phyloP scores from a whole-genome alignment of 2,888 invertebrate species.

The Megamerina dolium region DNA sequence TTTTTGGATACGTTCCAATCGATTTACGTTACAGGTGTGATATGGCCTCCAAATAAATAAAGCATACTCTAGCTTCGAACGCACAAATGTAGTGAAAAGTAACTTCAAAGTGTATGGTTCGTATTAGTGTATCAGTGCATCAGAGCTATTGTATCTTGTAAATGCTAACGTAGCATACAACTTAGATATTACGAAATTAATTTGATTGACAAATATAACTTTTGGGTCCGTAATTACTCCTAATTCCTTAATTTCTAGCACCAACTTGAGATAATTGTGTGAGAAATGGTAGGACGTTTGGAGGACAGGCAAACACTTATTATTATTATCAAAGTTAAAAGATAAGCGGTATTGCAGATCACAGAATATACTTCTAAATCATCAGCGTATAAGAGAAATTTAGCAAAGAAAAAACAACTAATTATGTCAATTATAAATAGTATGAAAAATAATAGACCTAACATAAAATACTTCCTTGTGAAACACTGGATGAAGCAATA shows the following conservation, averaged over 20 bases:
- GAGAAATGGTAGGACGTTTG: constrained; percentile 1
- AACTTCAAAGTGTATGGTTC: constrained; percentile 4
- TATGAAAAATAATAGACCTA: constrained; percentile 8
- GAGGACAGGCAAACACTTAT: not conserved
- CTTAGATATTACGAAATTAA: constrained; percentile 1
- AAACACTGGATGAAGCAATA: constrained; percentile 7
- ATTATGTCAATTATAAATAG: constrained; percentile 7
- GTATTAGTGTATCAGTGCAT: too few relatives aligned
- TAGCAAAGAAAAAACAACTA: constrained; percentile 1
- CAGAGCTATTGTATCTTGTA: constrained; percentile 1
- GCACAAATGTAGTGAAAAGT: constrained; percentile 3
- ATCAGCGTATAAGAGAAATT: constrained; percentile 3
- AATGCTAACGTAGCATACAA: not conserved
- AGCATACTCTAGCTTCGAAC: constrained; percentile 5
- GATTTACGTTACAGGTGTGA: constrained; percentile 1
- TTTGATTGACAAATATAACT: constrained; percentile 1
- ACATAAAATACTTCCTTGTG: constrained; percentile 9
- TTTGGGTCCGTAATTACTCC: constrained; percentile 4
- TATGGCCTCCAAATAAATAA: constrained; percentile 5
- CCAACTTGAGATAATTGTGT: not conserved
- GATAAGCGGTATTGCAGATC: not conserved
- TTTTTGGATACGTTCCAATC: constrained; percentile 6
- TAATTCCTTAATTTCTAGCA: constrained; percentile 2
- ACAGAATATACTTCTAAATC: constrained; percentile 3
- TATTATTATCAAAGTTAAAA: constrained; percentile 1